Percentiles rank a stretch among this genome's conserved stretches.
phyloP scores from a whole-genome alignment of 2,888 invertebrate species.

The Cosmia trapezina region DNA sequence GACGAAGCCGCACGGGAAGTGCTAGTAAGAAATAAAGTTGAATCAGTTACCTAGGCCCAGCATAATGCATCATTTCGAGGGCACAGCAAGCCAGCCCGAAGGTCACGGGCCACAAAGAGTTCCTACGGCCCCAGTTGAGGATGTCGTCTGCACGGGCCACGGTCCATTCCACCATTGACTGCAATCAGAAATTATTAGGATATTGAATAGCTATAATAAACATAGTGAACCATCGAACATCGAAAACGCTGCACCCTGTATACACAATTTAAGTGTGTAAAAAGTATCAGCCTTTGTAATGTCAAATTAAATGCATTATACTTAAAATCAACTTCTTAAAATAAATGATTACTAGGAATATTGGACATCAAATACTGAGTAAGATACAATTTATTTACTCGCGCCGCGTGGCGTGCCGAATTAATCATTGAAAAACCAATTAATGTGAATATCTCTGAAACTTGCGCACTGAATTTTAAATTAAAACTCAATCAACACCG shows the following conservation, averaged over 20 bases:
- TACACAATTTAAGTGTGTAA: background rate
- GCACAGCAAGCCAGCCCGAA: conserved; percentile 99
- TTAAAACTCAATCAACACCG: conserved; percentile 34
- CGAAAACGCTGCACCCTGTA: background rate
- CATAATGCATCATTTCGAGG: conserved; percentile 99
- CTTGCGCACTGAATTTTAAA: conserved; percentile 6
- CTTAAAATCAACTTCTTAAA: background rate
- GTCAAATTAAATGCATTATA: background rate
- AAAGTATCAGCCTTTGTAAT: background rate
- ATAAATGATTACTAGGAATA: background rate
- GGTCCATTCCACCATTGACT: conserved; percentile 94
- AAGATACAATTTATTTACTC: conserved; percentile 17
- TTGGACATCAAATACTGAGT: background rate
- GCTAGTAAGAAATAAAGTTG: background rate
- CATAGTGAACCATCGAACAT: background rate
- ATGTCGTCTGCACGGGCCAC: conserved; percentile 97
- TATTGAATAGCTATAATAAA: background rate
- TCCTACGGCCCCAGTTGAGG: conserved; percentile 97
- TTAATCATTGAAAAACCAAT: conserved; percentile 28
- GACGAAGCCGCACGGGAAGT: no score
- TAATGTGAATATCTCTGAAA: conserved; percentile 24
- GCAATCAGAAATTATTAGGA: conserved; percentile 54
- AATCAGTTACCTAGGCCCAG: conserved; percentile 94
- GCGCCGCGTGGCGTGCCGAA: background rate
- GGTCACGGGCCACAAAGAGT: conserved; percentile 99